These are phyloP conservation scores for Orestias chungarensis DNA, from an alignment of 2,797 vertebrate genomes.

Conservation along the genomic window DNA sequence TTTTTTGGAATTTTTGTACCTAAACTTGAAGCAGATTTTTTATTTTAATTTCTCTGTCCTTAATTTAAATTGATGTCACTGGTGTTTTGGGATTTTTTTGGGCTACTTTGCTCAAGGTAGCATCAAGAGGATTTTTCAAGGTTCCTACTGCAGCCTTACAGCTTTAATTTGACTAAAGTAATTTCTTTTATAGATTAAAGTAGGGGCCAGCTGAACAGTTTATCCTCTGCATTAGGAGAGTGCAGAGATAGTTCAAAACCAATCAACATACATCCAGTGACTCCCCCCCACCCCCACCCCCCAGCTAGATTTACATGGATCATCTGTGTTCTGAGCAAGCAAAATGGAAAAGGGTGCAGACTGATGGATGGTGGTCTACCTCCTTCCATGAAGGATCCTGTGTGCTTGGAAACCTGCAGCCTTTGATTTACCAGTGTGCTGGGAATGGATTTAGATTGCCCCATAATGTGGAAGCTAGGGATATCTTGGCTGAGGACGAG, in stretches of 20 bases:
- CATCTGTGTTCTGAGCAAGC: slow-evolving; percentile 29
- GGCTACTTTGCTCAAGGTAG: neutral
- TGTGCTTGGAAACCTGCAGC: slow-evolving; percentile 43
- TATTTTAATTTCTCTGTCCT: neutral
- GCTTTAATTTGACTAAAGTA: slow-evolving; percentile 55
- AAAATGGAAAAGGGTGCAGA: slow-evolving; percentile 23
- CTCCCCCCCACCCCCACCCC: no score
- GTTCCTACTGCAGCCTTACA: slow-evolving; percentile 51
- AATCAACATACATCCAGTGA: slow-evolving; percentile 35
- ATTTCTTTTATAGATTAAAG: slow-evolving; percentile 45
- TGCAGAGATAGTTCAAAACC: slow-evolving; percentile 29
- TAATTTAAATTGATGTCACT: slow-evolving; percentile 1
- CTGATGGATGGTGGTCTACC: slow-evolving; percentile 46
- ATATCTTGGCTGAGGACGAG: slow-evolving; percentile 52
- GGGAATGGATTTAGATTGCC: slow-evolving; percentile 49
- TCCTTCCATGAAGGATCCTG: slow-evolving; percentile 19
- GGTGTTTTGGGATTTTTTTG: neutral
- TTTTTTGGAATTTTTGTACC: slow-evolving; percentile 4
- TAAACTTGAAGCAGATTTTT: neutral
- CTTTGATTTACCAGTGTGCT: slow-evolving; percentile 55
- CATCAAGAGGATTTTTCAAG: slow-evolving; percentile 7
- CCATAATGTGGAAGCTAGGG: slow-evolving; percentile 33
- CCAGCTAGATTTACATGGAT: slow-evolving; percentile 39
- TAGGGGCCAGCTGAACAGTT: slow-evolving; percentile 46
- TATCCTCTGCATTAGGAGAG: slow-evolving; percentile 51